These are phyloP conservation scores for Argyra leucocephala DNA, from an alignment of 2,888 invertebrate species.

Conservation along the genomic window DNA sequence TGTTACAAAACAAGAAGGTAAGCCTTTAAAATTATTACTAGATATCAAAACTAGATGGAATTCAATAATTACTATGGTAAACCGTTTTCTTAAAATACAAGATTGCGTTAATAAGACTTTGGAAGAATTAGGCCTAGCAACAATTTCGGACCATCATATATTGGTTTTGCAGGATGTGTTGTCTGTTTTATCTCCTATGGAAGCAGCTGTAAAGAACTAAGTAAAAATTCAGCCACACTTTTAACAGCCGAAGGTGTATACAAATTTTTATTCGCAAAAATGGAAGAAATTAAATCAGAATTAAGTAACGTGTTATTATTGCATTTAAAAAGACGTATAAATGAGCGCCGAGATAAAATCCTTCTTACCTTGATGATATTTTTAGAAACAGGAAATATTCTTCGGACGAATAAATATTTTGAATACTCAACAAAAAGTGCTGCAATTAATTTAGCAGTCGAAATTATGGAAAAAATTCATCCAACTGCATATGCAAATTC, in stretches of 20 bases:
- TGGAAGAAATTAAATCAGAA: conserved; percentile 10
- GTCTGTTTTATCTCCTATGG: conserved; percentile 12
- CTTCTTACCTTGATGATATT: conserved; percentile 11
- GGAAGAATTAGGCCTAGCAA: conserved; percentile 8
- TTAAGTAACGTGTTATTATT: background rate
- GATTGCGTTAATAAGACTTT: conserved; percentile 11
- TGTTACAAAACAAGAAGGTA: conserved; percentile 7
- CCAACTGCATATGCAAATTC: background rate
- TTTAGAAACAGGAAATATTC: conserved; percentile 10
- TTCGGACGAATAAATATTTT: conserved; percentile 7
- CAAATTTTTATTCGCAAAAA: conserved; percentile 12
- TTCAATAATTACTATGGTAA: conserved; percentile 10
- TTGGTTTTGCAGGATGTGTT: conserved; percentile 5
- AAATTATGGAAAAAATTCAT: conserved; percentile 4
- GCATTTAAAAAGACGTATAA: conserved; percentile 7
- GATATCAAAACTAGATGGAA: conserved; percentile 13
- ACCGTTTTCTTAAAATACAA: conserved; percentile 9
- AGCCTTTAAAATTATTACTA: conserved; percentile 10
- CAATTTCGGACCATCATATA: conserved; percentile 9
- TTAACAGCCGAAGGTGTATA: conserved; percentile 13
- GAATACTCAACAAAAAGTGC: conserved; percentile 11
- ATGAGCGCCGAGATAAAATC: conserved; percentile 9
- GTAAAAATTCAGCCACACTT: conserved; percentile 12
- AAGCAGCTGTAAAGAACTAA: conserved; percentile 12
- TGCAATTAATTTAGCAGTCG: conserved; percentile 8